Base-by-base conservation (phyloP, 1,140 invertebrate species). In the Medauroidea extradentata region DNA sequence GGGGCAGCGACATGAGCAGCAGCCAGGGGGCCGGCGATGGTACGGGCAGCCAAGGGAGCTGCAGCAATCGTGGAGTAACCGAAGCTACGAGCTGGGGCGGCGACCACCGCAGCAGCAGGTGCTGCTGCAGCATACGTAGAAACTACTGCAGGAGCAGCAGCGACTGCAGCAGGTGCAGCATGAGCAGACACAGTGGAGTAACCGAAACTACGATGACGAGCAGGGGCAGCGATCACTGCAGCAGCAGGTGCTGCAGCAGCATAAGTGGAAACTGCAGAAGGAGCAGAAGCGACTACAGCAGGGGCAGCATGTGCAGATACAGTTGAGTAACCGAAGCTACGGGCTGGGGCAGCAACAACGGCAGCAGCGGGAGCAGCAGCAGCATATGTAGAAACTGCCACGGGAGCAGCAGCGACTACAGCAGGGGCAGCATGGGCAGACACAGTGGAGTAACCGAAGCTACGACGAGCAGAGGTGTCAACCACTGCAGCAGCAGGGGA, bases 1-100 rank as follows among this genome's bases (percentile, higher is more conserved):
- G 64, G 44, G 21, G 63, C 23, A 5, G 67, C 49, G 3, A 62
- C 24, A 14, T 2, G 11, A 4, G 51, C 19, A 7, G 51, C 51
- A 19, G 51, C 23, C 14, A 9, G 9, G 8, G 25, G 8, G 19
- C 4, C 8, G 1, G 52, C 23, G 11, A 13, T 5, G 5, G 27
- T 38, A 53, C 3, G n/a, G 16, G 16, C 27, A 7, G 38, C 52
- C 4, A 18, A 13, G 18, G 11, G 1, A 16, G 49, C 21, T 0
- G 52, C 52, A 25, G 44, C 18, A 5, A 46, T 13, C 5, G 24
- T 19, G 44, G 44, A 25, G 52, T 14, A 21, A 1, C 18, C 38
- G 21, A 21, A 21, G 21, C 19, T 2, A n/a, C 14, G 25, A 21
- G 25, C 2, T 3, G 27, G 27, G n/a, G 52, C 27, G 2, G 27